Evolutionary conservation across 2,113 vertebrate genomes (phyloP).

Genomic region (Pyxicephalus adspersus): DNA sequence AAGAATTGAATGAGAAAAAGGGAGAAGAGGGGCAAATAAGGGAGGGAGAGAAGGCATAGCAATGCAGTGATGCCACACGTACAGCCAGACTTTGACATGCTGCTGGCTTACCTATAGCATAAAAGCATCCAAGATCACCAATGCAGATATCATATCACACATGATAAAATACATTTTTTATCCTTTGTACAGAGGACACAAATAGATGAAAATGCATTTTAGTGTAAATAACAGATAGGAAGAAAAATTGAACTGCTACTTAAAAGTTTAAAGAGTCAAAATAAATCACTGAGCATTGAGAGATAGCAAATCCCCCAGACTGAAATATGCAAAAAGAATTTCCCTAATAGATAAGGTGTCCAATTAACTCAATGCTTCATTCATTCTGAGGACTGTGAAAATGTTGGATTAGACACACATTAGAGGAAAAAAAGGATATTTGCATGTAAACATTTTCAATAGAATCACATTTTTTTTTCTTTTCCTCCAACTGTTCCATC

Average conservation of each 20-base stretch:
- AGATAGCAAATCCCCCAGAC: conserved; percentile 14
- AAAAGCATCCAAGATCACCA: neutral
- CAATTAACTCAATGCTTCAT: conserved; percentile 37
- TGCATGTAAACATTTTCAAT: conserved; percentile 42
- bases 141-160: neutral
- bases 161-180: neutral
- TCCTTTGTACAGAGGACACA: neutral
- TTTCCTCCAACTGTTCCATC: conserved; percentile 44
- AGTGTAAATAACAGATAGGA: conserved; percentile 19
- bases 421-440: conserved; percentile 38
- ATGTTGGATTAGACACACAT: conserved; percentile 23
- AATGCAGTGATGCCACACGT: too few species aligned
- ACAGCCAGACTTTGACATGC: too few species aligned
- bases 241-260: conserved; percentile 1
- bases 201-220: conserved; percentile 9
- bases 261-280: conserved; percentile 28
- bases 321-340: conserved; percentile 46
- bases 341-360: conserved; percentile 39
- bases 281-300: conserved; percentile 27
- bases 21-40: neutral
- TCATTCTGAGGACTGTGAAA: conserved; percentile 18
- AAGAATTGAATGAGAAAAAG: neutral
- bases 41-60: neutral
- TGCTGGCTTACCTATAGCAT: neutral
- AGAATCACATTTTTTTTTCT: conserved; percentile 35